Evolutionary conservation across 2,797 vertebrate species (phyloP).

Genomic region (Sparidentex hasta): DNA sequence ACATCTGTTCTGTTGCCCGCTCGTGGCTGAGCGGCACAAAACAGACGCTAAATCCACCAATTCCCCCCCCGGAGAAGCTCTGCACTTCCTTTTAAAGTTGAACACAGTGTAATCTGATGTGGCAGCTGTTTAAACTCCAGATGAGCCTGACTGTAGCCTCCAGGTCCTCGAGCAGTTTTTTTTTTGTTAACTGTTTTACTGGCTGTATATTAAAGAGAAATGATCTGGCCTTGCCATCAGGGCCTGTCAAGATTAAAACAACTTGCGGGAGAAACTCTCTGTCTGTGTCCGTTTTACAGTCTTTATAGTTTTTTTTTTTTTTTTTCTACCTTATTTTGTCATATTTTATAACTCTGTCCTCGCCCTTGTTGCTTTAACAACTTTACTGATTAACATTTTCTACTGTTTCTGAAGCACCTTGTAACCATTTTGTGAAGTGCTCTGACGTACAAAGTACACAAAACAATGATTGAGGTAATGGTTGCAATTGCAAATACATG

Average conservation of each 20-base stretch:
- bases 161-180: slow-evolving; percentile 35
- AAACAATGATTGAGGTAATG: too few species aligned
- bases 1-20: neutral
- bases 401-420: neutral
- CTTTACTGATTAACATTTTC: neutral
- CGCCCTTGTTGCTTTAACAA: neutral
- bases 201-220: slow-evolving; percentile 50
- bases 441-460: neutral
- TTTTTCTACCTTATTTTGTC: neutral
- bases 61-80: neutral
- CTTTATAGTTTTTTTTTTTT: neutral
- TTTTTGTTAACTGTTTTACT: slow-evolving; percentile 26
- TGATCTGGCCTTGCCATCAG: slow-evolving; percentile 10
- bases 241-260: slow-evolving; percentile 26
- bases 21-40: neutral
- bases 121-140: slow-evolving; percentile 60
- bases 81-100: slow-evolving; percentile 23
- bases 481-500: slow-evolving; percentile 4
- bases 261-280: neutral
- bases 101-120: slow-evolving; percentile 41
- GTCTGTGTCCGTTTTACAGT: too few species aligned
- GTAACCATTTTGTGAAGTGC: neutral
- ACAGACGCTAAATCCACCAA: neutral
- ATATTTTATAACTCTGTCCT: neutral
- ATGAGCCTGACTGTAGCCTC: slow-evolving; percentile 45